Evolutionary conservation across 2,797 vertebrate species (phyloP).

Genomic region (Smutsia temminckii): DNA sequence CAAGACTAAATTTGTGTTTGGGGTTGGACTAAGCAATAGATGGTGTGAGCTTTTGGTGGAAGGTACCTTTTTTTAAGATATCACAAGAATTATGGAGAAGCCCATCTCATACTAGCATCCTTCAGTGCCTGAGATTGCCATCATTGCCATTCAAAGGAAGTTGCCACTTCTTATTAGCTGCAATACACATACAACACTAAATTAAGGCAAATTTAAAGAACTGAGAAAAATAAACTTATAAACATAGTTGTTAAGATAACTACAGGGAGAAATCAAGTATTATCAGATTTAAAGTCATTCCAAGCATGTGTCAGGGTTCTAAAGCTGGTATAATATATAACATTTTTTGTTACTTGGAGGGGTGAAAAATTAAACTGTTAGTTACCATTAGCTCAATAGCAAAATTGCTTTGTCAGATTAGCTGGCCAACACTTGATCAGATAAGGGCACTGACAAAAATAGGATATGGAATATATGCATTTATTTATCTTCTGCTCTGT

Average conservation of each 20-base stretch:
- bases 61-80: neutral
- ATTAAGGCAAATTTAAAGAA: neutral
- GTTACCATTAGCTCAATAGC: neutral
- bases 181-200: no score
- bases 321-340: neutral
- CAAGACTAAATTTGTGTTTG: slow-evolving; percentile 20
- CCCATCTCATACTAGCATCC: neutral
- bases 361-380: neutral
- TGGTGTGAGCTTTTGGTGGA: neutral
- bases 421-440: neutral
- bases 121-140: neutral
- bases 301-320: neutral
- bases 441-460: neutral
- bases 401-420: neutral
- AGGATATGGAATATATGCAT: neutral
- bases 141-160: neutral
- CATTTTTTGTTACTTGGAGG: slow-evolving; percentile 3
- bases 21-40: neutral
- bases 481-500: neutral
- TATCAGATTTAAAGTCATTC: neutral
- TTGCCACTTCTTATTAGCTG: neutral
- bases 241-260: neutral
- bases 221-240: neutral
- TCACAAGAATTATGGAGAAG: neutral
- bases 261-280: neutral